Base-by-base conservation (phyloP, 2,113 vertebrate genomes). In the Bungarus multicinctus region DNA sequence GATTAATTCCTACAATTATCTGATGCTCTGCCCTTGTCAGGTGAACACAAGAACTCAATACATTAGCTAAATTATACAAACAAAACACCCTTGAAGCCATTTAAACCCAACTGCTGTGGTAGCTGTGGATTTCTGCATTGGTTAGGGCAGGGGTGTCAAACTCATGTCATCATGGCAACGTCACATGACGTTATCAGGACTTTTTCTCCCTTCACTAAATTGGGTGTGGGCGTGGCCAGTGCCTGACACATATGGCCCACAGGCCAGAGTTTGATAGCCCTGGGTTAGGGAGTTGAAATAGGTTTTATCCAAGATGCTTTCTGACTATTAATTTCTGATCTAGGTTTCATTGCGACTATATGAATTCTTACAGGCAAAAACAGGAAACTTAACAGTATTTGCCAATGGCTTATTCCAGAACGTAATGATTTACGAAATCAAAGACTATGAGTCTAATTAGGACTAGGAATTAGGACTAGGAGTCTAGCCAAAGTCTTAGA, bases 11-110 rank as follows among this genome's bases (percentile, higher is more conserved):
- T 55, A 57, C 34, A 85, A 93, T 90, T 90, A 88, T 53, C 87
- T 90, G 90, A 87, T 90, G 30, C 69, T 86, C 52, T 60, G 88
- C 81, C 81, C 86, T 93, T 93, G 81, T 90, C 47, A 93, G 92
- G 88, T 90, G 89, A 93, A 93, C 20, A 55, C 81, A 93, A 50
- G 47, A 50, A 50, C 47, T 20, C 18, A 74, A 3, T 18, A 34
- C 2, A 1, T 43, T 39, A 81, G 74, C 74, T 81, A 20, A 81
- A 81, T 39, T 39, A 81, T n/a, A 39, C 34, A 39, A 81, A 81
- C 34, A 81, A 81, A 81, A 39, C 34, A 39, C 18, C 14, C 20
- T 22, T 81, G 18, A 43, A 81, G 18, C 22, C 16, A 81, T 39
- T 81, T 74, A 74, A 34, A 34, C 18, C 34, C 74, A 81, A 43